Evolutionary conservation across 2,888 invertebrate species (phyloP), one percentile per base, ranked within the genome.

Genomic region (Ferrisia virgata): DNA sequence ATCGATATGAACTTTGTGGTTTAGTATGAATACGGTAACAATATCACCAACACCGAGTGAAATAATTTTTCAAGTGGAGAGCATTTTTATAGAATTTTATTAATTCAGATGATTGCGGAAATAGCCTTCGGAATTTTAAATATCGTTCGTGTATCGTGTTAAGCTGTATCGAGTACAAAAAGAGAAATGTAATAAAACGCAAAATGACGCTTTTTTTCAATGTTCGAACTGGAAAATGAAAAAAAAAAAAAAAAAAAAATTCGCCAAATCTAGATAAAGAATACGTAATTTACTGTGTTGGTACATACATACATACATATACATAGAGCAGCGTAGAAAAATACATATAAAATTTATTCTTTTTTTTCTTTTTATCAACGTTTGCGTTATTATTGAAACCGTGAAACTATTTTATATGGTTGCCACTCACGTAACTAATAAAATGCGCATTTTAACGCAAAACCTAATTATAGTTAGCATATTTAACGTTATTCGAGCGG

Each of bases 371-470:
- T 15, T n/a, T 6, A 5, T 13, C 28, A 28, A 28, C 28, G 15
- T 28, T 28, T 28, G 25, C 28, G 28, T 64, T 64, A 64, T 64
- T 64, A 64, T 64, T 64, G 64, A 64, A 64, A 64, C 64, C 64
- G 64, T 28, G 15, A 64, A 64, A 64, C 64, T 64, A 28, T 28
- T 15, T 11, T 64, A 64, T 64, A 64, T 64, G 64, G 72, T n/a
- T 22, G 72, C 36, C 36, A 28, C 36, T 76, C 72, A 76, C 72
- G 72, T 76, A 76, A 64, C 64, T 64, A 64, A 76, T 76, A 76
- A 76, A 76, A 76, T 36, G 72, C 72, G 36, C 72, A 36, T 76
- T 76, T 33, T 18, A 36, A 76, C n/a, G 72, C 72, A 13, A 76
- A 76, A 76, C 36, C 36, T 76, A 76, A 76, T 76, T 76, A 76